These are phyloP conservation scores for Xanthorhoe spadicearia DNA, from an alignment of 2,888 invertebrate genomes.

Conservation along the genomic window DNA sequence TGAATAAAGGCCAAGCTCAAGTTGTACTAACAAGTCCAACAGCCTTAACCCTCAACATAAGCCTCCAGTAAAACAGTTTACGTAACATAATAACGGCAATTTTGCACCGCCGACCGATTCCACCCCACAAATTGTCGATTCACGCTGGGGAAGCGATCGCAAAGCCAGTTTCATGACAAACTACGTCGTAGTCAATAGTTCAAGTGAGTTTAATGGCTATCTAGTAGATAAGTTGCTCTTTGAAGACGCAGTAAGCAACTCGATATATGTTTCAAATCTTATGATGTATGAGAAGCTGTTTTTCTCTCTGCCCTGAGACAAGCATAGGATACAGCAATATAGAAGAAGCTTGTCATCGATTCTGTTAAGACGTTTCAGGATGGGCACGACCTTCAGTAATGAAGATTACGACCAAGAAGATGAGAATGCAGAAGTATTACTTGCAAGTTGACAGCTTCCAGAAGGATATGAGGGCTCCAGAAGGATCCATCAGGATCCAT, in stretches of 20 bases:
- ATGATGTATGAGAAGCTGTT: no score
- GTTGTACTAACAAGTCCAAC: conserved; percentile 9
- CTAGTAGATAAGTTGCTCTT: neutral
- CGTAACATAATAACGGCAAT: conserved; percentile 27
- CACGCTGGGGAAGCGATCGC: conserved; percentile 15
- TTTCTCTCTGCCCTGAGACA: no score
- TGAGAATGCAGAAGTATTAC: no score
- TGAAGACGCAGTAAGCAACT: neutral
- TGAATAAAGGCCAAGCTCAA: conserved; percentile 24
- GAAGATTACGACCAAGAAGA: no score
- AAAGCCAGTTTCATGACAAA: conserved; percentile 17
- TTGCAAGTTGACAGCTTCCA: no score
- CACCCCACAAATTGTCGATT: conserved; percentile 26
- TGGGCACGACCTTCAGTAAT: no score
- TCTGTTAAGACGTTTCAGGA: no score
- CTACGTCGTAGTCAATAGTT: neutral
- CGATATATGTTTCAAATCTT: neutral
- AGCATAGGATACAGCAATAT: no score
- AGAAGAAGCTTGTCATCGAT: no score
- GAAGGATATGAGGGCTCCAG: no score
- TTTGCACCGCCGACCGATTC: conserved; percentile 14
- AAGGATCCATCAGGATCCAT: no score
- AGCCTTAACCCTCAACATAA: conserved; percentile 26
- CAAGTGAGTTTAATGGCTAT: neutral
- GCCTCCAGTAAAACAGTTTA: conserved; percentile 20